These are phyloP conservation scores for Percina caprodes DNA, from an alignment of 2,113 vertebrate species.

Conservation along the genomic window DNA sequence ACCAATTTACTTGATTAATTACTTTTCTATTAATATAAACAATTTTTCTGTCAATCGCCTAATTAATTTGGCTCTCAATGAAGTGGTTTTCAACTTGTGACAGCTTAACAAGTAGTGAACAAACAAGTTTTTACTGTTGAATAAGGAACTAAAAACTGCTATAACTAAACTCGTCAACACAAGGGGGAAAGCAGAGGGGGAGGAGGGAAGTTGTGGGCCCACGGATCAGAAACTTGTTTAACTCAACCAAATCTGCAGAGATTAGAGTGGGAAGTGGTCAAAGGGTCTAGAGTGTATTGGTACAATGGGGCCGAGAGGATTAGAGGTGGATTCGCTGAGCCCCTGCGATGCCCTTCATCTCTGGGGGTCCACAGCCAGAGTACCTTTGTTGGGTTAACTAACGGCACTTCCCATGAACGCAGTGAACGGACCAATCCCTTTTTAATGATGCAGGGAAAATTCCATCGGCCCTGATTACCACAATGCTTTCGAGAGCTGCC, in stretches of 20 bases:
- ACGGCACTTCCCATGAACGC: slow-evolving; percentile 75
- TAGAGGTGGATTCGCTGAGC: slow-evolving; percentile 69
- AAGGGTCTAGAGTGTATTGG: slow-evolving; percentile 66
- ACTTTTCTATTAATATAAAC: too few relatives aligned
- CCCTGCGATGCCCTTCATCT: slow-evolving; percentile 76
- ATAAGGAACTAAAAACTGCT: not conserved
- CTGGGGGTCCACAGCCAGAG: slow-evolving; percentile 71
- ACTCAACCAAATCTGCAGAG: slow-evolving; percentile 68
- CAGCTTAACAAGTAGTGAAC: too few relatives aligned
- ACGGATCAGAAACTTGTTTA: slow-evolving; percentile 72
- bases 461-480: slow-evolving; percentile 73
- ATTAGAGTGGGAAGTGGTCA: slow-evolving; percentile 78
- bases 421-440: slow-evolving; percentile 75
- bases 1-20: not conserved
- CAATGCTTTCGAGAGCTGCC: slow-evolving; percentile 61
- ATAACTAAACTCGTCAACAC: slow-evolving; percentile 27
- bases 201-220: slow-evolving; percentile 21
- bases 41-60: too few relatives aligned
- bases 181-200: slow-evolving; percentile 6
- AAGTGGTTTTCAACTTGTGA: too few relatives aligned
- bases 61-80: too few relatives aligned
- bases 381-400: slow-evolving; percentile 79
- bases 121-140: not conserved
- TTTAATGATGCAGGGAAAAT: slow-evolving; percentile 83
- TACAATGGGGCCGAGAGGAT: slow-evolving; percentile 76